Percentiles rank a stretch among this genome's conserved stretches.
Conservation (phyloP, 2,113 vertebrate genomes). For the Calyptomena viridis region DNA sequence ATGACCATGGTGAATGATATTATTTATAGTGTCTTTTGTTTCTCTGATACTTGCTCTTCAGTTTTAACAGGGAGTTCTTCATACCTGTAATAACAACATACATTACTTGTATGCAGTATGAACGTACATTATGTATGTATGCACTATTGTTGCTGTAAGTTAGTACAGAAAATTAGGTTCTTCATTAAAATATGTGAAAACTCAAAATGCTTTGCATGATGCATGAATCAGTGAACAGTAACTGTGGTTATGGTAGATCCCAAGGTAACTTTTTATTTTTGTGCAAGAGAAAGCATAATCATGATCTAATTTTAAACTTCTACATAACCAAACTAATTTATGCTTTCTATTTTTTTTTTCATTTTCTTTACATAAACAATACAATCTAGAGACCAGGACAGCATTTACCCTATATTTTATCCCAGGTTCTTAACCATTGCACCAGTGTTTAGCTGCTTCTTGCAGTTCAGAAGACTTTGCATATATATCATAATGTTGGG, state of each 20-base stretch:
- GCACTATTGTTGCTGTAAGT: not conserved
- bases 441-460: not conserved
- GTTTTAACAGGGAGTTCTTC: not conserved
- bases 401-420: not conserved
- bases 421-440: not conserved
- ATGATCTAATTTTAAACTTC: not conserved
- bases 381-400: not conserved
- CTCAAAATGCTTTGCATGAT: not conserved
- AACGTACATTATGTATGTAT: not conserved
- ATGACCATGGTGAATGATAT: not conserved
- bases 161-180: not conserved
- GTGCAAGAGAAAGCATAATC: not conserved
- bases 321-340: not conserved
- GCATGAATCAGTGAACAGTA: not conserved
- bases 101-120: not conserved
- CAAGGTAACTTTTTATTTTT: not conserved
- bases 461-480: not conserved
- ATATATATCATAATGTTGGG: not conserved
- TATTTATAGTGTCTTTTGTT: not conserved
- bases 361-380: not conserved
- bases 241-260: not conserved
- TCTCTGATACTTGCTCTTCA: not conserved
- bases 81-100: rapidly evolving
- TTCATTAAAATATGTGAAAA: not conserved
- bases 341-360: not conserved